Evolutionary conservation across 2,113 vertebrate genomes (phyloP).

Genomic region (Crotalus tigris): DNA sequence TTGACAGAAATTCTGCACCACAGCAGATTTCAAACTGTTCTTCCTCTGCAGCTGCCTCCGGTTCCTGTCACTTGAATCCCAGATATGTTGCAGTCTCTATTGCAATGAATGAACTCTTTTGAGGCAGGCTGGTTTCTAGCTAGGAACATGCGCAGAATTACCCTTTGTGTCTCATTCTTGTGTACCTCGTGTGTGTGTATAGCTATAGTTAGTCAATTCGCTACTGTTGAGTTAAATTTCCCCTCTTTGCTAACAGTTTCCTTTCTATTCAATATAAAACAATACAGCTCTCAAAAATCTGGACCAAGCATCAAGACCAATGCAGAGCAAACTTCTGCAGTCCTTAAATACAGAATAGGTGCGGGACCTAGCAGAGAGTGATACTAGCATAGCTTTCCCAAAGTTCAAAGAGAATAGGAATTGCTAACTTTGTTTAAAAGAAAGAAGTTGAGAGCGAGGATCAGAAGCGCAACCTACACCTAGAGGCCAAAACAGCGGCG

Average conservation of each 20-base stretch:
- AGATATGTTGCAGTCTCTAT: neutral
- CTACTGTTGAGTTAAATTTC: neutral
- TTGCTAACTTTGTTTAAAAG: neutral
- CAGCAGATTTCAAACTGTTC: neutral
- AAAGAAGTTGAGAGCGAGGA: neutral
- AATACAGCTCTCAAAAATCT: neutral
- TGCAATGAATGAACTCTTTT: neutral
- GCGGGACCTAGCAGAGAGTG: neutral
- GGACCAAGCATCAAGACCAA: too few relatives aligned
- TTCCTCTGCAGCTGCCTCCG: neutral
- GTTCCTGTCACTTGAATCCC: neutral
- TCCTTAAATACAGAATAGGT: neutral
- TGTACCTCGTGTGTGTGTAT: neutral
- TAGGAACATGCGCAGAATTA: neutral
- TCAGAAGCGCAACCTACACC: neutral
- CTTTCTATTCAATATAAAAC: neutral
- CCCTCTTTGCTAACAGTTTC: constrained; percentile 34
- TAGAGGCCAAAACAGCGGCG: neutral
- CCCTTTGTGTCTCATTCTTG: neutral
- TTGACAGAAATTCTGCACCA: neutral
- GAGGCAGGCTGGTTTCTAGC: neutral
- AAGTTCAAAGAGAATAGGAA: neutral
- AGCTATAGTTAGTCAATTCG: neutral
- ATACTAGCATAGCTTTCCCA: neutral
- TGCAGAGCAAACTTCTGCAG: neutral